Evolutionary conservation across 2,797 vertebrate species (phyloP).

Genomic region (Eurystomus glaucurus): DNA sequence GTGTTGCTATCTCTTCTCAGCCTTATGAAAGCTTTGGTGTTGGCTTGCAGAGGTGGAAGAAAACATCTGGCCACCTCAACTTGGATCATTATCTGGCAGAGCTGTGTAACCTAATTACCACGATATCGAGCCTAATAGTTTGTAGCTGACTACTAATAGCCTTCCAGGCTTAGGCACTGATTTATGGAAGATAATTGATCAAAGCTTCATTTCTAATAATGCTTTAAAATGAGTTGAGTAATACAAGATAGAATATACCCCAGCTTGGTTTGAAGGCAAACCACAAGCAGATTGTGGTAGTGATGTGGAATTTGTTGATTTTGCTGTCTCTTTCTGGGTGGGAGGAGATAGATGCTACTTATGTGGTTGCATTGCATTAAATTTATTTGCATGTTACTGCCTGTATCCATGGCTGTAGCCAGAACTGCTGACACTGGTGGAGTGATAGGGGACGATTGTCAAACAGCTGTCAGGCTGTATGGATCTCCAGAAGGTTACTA

Average conservation of each 20-base stretch:
- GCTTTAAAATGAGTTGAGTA: constrained; percentile 52
- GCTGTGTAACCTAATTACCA: constrained; percentile 32
- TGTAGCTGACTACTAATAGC: constrained; percentile 26
- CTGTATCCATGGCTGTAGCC: not conserved
- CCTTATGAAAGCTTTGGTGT: not conserved
- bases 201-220: constrained; percentile 52
- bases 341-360: not conserved
- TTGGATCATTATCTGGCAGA: constrained; percentile 19
- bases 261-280: constrained; percentile 51
- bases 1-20: not conserved
- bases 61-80: not conserved
- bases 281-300: constrained; percentile 48
- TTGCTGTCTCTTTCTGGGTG: constrained; percentile 37
- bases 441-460: not conserved
- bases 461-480: not conserved
- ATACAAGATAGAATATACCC: not conserved
- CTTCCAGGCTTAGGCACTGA: constrained; percentile 30
- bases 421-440: constrained; percentile 38
- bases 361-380: constrained; percentile 1
- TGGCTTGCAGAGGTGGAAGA: constrained; percentile 11
- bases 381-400: constrained; percentile 37
- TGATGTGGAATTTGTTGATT: constrained; percentile 57
- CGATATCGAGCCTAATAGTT: constrained; percentile 14
- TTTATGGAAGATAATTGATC: constrained; percentile 61
- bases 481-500: not conserved